Base-by-base conservation (phyloP, 2,797 vertebrate species). In the Tachyglossus aculeatus region DNA sequence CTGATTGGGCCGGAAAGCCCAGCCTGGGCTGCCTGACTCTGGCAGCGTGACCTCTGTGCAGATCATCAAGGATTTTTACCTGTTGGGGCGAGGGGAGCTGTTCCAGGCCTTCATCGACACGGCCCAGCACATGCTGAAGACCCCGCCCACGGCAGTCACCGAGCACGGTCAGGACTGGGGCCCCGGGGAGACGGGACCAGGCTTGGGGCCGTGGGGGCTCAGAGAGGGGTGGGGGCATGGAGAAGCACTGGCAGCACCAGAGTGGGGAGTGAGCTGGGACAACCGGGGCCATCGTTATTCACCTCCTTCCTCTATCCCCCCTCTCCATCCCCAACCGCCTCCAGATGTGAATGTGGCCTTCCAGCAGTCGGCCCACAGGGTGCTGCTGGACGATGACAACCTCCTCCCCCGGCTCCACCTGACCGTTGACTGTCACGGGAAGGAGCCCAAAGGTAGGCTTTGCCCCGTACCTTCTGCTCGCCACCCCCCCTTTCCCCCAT, bases 21-120 rank as follows among this genome's bases (percentile, higher is more conserved):
- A n/a, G n/a, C n/a, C n/a, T n/a, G n/a, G n/a, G n/a, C n/a, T n/a
- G n/a, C n/a, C n/a, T n/a, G n/a, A n/a, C n/a, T n/a, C n/a, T n/a
- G n/a, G n/a, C n/a, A n/a, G n/a, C n/a, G n/a, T n/a, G n/a, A n/a
- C n/a, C 78, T 74, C 55, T 74, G 76, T 72, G 61, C 88, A 99
- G 98, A 97, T 97, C 74, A 96, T 99, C 86, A 99, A 99, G 86
- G 98, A 99, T 80, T 99, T 99, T 71, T 99, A 98, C 77, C 81
- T 99, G 80, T 78, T 99, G 92, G 98, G 98, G 47, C 96, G 98
- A 72, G 98, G 98, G 10, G 98, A 99, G 84, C 94, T 99, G 59
- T 99, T 98, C 86, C 97, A 99, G 89, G 98, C 93, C 13, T 99
- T 99, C 67, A 99, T 99, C 47, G 98, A 99, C 86, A 95, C 95